Conservation (phyloP, 2,113 vertebrate genomes). For the Zootoca vivipara region DNA sequence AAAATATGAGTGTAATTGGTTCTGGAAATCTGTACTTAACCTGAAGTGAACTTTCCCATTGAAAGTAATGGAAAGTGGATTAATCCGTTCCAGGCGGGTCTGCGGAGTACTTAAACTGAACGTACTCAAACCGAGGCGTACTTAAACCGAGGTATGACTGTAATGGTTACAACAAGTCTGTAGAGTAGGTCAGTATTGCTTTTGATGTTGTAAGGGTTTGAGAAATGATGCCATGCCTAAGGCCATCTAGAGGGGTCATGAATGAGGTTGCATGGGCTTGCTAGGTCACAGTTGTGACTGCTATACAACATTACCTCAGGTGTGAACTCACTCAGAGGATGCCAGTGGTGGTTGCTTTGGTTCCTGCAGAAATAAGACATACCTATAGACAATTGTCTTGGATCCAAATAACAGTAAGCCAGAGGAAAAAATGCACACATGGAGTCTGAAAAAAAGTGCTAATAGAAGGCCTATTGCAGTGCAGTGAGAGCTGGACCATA, state of each 20-base stretch:
- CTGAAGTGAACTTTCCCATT: too few relatives aligned
- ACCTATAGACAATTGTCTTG: not conserved
- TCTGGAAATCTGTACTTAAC: too few relatives aligned
- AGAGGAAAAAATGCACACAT: not conserved
- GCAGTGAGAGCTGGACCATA: too few relatives aligned
- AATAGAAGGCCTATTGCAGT: not conserved
- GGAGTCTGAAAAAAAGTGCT: not conserved
- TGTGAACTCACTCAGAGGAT: not conserved
- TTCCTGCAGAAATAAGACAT: not conserved
- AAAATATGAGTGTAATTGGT: too few relatives aligned
- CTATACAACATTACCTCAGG: not conserved
- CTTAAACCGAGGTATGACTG: too few relatives aligned
- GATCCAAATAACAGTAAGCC: not conserved
- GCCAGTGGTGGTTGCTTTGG: not conserved
- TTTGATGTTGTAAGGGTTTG: not conserved
- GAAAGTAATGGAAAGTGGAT: too few relatives aligned
- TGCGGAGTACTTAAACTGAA: too few relatives aligned
- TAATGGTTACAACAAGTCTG: too few relatives aligned
- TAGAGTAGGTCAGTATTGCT: not conserved
- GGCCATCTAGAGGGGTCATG: not conserved
- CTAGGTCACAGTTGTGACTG: not conserved
- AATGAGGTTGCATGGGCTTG: not conserved
- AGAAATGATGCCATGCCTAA: not conserved
- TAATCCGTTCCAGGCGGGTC: too few relatives aligned
- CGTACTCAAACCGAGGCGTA: too few relatives aligned